Conservation (phyloP, 2,797 vertebrate genomes). For the Sebastes baramenuke region DNA sequence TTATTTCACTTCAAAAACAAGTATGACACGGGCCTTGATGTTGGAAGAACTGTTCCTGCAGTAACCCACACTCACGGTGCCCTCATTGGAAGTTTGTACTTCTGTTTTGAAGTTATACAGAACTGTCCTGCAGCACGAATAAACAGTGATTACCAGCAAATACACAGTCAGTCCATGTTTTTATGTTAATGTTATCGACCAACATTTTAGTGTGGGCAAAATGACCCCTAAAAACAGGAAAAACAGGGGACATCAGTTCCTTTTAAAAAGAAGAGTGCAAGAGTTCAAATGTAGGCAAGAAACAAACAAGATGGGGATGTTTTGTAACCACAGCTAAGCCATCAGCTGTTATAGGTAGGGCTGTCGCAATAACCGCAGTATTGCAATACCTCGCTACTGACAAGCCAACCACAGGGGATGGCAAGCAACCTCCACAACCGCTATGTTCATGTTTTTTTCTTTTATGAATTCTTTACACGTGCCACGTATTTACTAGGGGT, state of each 20-base stretch:
- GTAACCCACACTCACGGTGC: constrained; percentile 43
- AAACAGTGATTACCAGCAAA: constrained; percentile 25
- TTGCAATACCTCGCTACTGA: background rate
- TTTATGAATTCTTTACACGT: background rate
- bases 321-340: background rate
- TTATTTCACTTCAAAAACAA: constrained; percentile 78
- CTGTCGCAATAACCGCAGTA: too few species aligned
- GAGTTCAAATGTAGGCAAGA: constrained; percentile 1
- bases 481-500: too few species aligned
- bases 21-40: constrained; percentile 73
- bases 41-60: constrained; percentile 53
- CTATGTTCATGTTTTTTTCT: too few species aligned
- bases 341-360: background rate
- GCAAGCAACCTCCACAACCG: too few species aligned
- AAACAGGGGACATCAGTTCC: background rate
- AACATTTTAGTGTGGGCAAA: background rate
- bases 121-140: constrained; percentile 38
- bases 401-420: background rate
- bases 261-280: background rate
- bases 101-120: constrained; percentile 55
- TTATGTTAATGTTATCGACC: constrained; percentile 1
- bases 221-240: background rate
- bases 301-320: background rate
- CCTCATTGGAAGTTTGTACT: constrained; percentile 48
- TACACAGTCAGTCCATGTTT: background rate